phyloP scores from a whole-genome alignment of 2,888 invertebrate genomes.

The Eueremaeus valkanovi region DNA sequence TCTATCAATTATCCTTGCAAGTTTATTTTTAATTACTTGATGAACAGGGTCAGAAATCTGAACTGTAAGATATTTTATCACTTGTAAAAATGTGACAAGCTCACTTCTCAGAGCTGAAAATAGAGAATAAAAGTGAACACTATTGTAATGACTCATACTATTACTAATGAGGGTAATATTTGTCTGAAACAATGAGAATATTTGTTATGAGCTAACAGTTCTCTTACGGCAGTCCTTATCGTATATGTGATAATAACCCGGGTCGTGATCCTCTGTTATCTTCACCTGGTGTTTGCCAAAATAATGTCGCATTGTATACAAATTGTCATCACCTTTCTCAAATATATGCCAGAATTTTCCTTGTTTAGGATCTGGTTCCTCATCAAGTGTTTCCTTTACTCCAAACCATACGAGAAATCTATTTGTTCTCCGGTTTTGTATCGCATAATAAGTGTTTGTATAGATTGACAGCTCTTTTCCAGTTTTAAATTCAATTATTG shows the following conservation, averaged over 20 bases:
- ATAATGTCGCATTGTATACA: background rate
- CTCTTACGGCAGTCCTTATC: background rate
- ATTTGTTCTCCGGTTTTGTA: background rate
- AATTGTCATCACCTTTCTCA: background rate
- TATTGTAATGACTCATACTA: too few species aligned
- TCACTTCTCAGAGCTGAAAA: too few species aligned
- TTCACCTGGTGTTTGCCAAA: background rate
- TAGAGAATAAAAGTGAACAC: too few species aligned
- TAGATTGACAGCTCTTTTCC: background rate
- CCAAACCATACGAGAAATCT: background rate
- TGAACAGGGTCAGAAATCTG: too few species aligned
- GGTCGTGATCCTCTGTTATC: background rate
- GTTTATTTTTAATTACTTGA: too few species aligned
- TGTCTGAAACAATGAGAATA: too few species aligned
- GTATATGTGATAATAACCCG: background rate
- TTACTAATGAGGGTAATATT: too few species aligned
- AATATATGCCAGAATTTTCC: constrained; percentile 3
- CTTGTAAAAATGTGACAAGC: too few species aligned
- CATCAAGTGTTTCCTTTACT: background rate
- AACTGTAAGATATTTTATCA: too few species aligned
- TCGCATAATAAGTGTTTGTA: background rate
- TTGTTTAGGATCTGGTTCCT: background rate
- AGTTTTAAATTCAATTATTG: background rate
- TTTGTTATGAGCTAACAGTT: too few species aligned
- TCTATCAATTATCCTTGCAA: too few species aligned